These are phyloP conservation scores for Planococcus citri DNA, from an alignment of 1,140 invertebrate genomes.

Conservation along the genomic window DNA sequence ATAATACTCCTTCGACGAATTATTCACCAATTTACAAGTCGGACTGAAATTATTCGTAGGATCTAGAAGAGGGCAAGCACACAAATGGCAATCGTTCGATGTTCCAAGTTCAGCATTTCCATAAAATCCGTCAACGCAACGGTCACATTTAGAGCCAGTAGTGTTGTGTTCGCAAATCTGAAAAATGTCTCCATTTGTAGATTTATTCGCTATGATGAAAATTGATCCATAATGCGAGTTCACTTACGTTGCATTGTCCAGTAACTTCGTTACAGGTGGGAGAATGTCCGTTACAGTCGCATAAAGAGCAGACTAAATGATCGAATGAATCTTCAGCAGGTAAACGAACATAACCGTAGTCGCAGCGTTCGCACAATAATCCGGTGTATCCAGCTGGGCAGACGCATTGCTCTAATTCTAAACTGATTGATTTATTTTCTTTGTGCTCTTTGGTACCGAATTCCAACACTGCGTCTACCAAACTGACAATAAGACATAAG, in stretches of 20 bases:
- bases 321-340: conserved; percentile 27
- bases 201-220: no score
- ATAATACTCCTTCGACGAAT: conserved; percentile 52
- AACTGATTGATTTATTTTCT: conserved; percentile 25
- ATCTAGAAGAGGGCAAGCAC: conserved; percentile 68
- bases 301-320: conserved; percentile 56
- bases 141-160: conserved; percentile 61
- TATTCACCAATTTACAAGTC: conserved; percentile 52
- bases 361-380: conserved; percentile 71
- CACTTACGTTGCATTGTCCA: conserved; percentile 61
- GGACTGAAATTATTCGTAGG: conserved; percentile 78
- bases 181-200: conserved; percentile 16
- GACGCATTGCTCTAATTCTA: conserved; percentile 39
- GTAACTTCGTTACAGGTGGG: conserved; percentile 63
- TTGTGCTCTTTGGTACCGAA: conserved; percentile 24
- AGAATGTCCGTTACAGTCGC: conserved; percentile 81
- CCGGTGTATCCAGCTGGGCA: conserved; percentile 57
- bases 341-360: conserved; percentile 56
- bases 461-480: conserved; percentile 26
- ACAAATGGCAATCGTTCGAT: conserved; percentile 64
- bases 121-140: conserved; percentile 79
- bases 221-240: not conserved
- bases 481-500: conserved; percentile 24
- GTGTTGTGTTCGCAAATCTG: conserved; percentile 59
- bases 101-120: conserved; percentile 69